Evolutionary conservation across 2,888 invertebrate species (phyloP).

Genomic region (Harmothoe impar): DNA sequence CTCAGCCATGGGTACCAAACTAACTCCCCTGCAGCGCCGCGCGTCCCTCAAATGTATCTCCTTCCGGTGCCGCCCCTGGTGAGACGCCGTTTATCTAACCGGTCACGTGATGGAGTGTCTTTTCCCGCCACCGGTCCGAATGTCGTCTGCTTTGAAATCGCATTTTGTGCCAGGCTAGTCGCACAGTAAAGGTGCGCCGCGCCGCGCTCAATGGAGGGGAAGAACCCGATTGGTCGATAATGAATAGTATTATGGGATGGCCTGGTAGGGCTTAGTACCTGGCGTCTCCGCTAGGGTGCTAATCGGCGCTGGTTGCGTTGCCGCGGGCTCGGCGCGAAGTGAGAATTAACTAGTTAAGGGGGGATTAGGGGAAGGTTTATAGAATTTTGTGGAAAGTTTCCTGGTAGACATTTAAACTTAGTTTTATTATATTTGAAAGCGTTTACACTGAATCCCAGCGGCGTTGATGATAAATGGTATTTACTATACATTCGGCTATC

Average conservation of each 20-base stretch:
- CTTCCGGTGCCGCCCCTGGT: background rate
- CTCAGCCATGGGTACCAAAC: no score
- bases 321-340: no score
- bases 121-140: background rate
- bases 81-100: no score
- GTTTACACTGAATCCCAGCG: no score
- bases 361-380: no score
- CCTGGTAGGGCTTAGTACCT: background rate
- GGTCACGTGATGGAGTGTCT: constrained; percentile 23
- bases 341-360: no score
- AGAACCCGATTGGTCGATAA: constrained; percentile 42
- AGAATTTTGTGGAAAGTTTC: no score
- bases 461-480: no score
- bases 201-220: constrained; percentile 9
- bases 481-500: no score
- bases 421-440: no score
- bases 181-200: constrained; percentile 6
- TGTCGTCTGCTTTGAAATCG: constrained; percentile 35
- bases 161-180: constrained; percentile 41
- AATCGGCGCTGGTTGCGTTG: background rate
- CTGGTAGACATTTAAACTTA: no score
- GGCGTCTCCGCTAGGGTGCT: background rate
- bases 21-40: no score
- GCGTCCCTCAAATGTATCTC: background rate
- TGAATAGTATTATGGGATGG: constrained; percentile 45